A percentile compares a stretch with the other conserved stretches of the same genome.
phyloP scores from a whole-genome alignment of 2,888 invertebrate genomes.

The Euspilapteryx auroguttella region DNA sequence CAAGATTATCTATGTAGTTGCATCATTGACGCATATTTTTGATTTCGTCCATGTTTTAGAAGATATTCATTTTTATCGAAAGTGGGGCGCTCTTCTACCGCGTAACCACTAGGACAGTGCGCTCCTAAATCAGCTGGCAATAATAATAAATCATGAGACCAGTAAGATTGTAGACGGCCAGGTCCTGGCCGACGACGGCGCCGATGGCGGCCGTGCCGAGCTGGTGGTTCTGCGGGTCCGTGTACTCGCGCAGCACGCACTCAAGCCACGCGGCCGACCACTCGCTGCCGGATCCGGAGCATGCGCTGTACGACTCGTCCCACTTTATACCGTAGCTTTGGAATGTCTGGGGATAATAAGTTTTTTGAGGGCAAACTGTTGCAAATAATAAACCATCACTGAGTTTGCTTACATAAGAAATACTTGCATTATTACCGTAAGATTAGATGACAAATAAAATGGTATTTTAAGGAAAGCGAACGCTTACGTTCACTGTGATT shows the following conservation, averaged over 20 bases:
- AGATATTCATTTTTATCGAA: no score
- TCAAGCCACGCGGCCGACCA: conserved; percentile 65
- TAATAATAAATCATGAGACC: no score
- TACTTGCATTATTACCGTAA: no score
- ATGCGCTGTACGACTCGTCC: conserved; percentile 24
- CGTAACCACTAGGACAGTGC: no score
- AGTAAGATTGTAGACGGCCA: neutral
- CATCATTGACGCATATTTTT: no score
- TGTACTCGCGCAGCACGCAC: conserved; percentile 4
- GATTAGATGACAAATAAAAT: no score
- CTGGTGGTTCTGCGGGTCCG: conserved; percentile 5
- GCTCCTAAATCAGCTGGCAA: no score
- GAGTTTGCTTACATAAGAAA: neutral
- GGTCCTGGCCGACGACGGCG: conserved; percentile 1
- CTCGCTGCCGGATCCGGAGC: conserved; percentile 13
- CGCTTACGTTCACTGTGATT: no score
- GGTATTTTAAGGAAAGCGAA: no score
- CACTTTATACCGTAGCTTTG: conserved; percentile 25
- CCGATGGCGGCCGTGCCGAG: conserved; percentile 3
- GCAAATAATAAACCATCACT: neutral
- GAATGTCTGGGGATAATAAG: conserved; percentile 10
- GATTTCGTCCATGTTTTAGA: no score
- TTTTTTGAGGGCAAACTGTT: neutral
- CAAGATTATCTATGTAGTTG: no score
- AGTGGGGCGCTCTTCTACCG: no score